Conservation (phyloP, 2,113 vertebrate species). For the Neodon shergylaensis region DNA sequence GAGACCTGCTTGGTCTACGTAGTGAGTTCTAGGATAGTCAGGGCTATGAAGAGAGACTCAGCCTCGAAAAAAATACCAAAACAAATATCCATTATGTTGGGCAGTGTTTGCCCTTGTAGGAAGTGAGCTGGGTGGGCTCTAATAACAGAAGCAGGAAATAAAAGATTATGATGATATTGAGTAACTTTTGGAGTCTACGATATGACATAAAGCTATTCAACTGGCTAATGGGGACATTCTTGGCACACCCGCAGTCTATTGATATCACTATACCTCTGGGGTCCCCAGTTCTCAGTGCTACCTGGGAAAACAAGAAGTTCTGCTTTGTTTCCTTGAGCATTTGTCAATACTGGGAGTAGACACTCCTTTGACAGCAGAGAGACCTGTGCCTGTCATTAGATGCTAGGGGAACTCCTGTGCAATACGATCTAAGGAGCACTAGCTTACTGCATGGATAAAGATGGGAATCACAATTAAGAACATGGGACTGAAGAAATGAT, state of each 20-base stretch:
- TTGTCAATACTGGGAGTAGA: background rate
- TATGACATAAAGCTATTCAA: background rate
- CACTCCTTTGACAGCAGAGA: too few relatives aligned
- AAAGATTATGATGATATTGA: background rate
- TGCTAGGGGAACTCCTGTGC: background rate
- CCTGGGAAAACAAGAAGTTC: background rate
- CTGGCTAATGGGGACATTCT: background rate
- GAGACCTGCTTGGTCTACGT: background rate
- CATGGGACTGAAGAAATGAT: background rate
- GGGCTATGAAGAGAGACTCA: background rate
- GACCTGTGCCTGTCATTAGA: background rate
- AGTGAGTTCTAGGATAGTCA: background rate
- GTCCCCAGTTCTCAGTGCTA: too few relatives aligned
- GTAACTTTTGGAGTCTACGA: background rate
- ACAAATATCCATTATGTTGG: background rate
- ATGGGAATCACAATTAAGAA: background rate
- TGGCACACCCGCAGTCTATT: background rate
- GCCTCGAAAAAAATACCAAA: background rate
- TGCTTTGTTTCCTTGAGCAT: background rate
- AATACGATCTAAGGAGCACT: background rate
- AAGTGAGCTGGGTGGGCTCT: background rate
- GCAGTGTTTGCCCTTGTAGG: background rate
- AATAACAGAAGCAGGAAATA: background rate
- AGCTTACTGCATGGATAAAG: background rate
- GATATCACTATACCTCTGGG: background rate